Base-by-base conservation (phyloP, 2,797 vertebrate genomes). In the Anabacerthia variegaticeps region DNA sequence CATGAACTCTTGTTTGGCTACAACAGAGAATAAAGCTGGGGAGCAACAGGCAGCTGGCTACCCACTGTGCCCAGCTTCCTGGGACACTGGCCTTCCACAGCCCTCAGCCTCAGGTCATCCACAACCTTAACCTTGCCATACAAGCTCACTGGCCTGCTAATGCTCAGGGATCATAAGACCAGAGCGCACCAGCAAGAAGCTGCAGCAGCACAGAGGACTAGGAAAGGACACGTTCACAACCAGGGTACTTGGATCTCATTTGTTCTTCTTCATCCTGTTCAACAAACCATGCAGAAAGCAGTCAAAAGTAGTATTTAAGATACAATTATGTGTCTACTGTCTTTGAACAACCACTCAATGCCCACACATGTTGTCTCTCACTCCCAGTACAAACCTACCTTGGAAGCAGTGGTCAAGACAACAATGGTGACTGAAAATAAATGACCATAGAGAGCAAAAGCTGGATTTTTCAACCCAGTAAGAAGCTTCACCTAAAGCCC, bases 281-380 rank as follows among this genome's bases (percentile, higher is more conserved):
- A 72, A 62, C 17, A 69, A 63, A 30, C 11, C 14, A 14, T 0
- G 1, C 20, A 89, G 49, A 86, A 81, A 54, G 19, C 71, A 81
- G n/a, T 10, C 37, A 69, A 30, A 59, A 73, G 4, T 41, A 80
- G 10, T 23, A 46, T 41, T 65, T 19, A 65, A 72, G 8, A 39
- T 20, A 48, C 18, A 80, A 8, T 23, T 0, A 0, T 1, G 0
- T 27, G 6, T 36, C 21, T 68, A 8, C 56, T 23, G 24, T 28
- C 49, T 67, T 68, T 65, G 34, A 77, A 61, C 19, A 61, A 3
- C 14, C 8, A 8, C 12, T 36, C 2, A 0, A 43, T 39, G 7
- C 18, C 11, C 21, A 41, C 9, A 15, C 6, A n/a, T 0, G 0
- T 22, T 21, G 8, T 46, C 20, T 30, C 58, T 78, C 75, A 10